A percentile compares a stretch with the other conserved stretches of the same genome.
These are phyloP conservation scores for Cataglyphis cursor DNA, from an alignment of 2,888 invertebrate species.

Conservation along the genomic window DNA sequence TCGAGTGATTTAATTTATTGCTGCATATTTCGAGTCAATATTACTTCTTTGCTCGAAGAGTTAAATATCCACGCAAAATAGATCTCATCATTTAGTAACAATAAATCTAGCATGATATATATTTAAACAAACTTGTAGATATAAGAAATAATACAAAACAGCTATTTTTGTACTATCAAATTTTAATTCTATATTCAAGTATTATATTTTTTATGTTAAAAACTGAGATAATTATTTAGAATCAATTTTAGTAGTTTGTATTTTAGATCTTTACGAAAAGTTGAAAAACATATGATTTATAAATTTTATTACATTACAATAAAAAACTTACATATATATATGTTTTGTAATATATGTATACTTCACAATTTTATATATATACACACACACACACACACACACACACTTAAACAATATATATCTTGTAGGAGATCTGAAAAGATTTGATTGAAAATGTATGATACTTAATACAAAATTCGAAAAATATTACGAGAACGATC, in stretches of 20 bases:
- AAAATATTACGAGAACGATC: neutral
- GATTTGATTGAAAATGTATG: neutral
- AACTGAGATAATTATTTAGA: neutral
- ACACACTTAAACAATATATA: too few relatives aligned
- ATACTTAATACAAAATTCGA: neutral
- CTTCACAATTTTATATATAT: too few relatives aligned
- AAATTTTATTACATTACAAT: too few relatives aligned
- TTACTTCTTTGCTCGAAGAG: neutral
- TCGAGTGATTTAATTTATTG: slow-evolving; percentile 18
- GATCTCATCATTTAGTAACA: neutral
- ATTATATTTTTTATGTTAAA: neutral
- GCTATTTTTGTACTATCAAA: neutral
- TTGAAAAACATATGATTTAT: neutral
- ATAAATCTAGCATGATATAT: neutral
- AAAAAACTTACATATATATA: neutral
- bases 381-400: too few relatives aligned
- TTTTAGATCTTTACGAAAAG: neutral
- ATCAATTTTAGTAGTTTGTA: neutral
- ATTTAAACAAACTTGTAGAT: neutral
- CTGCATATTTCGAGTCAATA: neutral
- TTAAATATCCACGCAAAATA: neutral
- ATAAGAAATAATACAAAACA: neutral
- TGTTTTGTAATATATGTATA: too few relatives aligned
- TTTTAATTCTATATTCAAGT: neutral
- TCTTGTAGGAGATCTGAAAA: neutral